Conservation (phyloP, 2,888 invertebrate genomes). For the Drosophila demipolita region DNA sequence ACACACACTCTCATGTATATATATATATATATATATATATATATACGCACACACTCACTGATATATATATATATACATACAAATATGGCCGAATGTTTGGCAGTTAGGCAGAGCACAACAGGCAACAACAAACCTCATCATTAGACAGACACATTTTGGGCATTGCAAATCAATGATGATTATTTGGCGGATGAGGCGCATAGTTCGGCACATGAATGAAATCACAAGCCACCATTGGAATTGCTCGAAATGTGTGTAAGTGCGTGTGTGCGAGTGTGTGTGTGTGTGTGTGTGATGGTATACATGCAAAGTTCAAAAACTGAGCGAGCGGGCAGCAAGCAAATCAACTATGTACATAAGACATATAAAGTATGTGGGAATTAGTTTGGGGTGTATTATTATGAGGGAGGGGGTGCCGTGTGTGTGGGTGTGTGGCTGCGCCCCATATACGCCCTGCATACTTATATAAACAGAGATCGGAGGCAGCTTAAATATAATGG, state of each 20-base stretch:
- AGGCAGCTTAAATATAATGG: slow-evolving; percentile 76
- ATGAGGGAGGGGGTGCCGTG: background rate
- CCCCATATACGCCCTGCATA: slow-evolving; percentile 16
- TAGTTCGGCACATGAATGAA: slow-evolving; percentile 66
- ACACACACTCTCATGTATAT: slow-evolving; percentile 35
- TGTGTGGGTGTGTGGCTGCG: slow-evolving; percentile 4
- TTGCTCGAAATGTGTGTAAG: slow-evolving; percentile 27
- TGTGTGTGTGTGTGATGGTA: slow-evolving; percentile 19
- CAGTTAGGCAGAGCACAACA: slow-evolving; percentile 74
- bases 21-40: slow-evolving; percentile 7
- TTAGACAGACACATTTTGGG: slow-evolving; percentile 70
- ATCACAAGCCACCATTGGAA: slow-evolving; percentile 65
- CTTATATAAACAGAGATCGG: slow-evolving; percentile 53
- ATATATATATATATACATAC: slow-evolving; percentile 30
- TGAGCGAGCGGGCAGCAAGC: slow-evolving; percentile 60
- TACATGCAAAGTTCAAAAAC: slow-evolving; percentile 47
- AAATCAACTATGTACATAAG: slow-evolving; percentile 82
- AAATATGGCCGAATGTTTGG: slow-evolving; percentile 66
- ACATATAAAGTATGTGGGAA: slow-evolving; percentile 69
- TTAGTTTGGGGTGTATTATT: slow-evolving; percentile 16
- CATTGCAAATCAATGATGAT: slow-evolving; percentile 74
- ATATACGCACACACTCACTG: slow-evolving; percentile 27
- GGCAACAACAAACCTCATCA: slow-evolving; percentile 69
- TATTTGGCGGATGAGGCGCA: slow-evolving; percentile 42
- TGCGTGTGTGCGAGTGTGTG: slow-evolving; percentile 15